Percentiles rank a stretch among this genome's conserved stretches.
These are phyloP conservation scores for Podilymbus podiceps DNA, from an alignment of 2,113 vertebrate genomes.

Conservation along the genomic window DNA sequence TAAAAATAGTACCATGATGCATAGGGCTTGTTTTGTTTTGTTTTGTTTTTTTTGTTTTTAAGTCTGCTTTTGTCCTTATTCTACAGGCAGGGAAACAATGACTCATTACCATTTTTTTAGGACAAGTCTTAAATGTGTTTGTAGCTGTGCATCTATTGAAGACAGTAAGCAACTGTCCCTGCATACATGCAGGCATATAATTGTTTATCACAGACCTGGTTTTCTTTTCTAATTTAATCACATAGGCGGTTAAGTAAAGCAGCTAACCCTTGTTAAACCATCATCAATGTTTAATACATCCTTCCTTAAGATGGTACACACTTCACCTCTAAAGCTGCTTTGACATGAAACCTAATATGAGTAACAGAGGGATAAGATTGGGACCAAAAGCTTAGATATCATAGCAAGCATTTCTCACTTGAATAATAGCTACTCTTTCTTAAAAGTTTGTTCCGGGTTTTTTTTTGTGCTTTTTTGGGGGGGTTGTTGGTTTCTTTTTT, in stretches of 20 bases:
- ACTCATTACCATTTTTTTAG: not conserved
- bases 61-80: not conserved
- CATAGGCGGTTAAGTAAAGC: not conserved
- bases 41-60: too few species aligned
- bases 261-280: not conserved
- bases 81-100: not conserved
- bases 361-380: not conserved
- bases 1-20: not conserved
- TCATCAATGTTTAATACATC: not conserved
- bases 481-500: too few species aligned
- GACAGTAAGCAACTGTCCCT: not conserved
- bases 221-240: not conserved
- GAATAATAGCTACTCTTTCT: not conserved
- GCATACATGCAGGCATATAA: not conserved
- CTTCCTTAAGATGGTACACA: not conserved
- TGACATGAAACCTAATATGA: not conserved
- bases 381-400: not conserved
- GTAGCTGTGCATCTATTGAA: not conserved
- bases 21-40: not conserved
- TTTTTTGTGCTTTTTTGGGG: too few species aligned
- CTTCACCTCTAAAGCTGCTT: not conserved
- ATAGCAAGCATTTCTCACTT: not conserved
- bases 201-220: not conserved
- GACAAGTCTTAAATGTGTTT: not conserved
- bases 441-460: not conserved